Evolutionary conservation across 2,797 vertebrate genomes (phyloP), one percentile per base, ranked within the genome.

Genomic region (Mycteria americana): DNA sequence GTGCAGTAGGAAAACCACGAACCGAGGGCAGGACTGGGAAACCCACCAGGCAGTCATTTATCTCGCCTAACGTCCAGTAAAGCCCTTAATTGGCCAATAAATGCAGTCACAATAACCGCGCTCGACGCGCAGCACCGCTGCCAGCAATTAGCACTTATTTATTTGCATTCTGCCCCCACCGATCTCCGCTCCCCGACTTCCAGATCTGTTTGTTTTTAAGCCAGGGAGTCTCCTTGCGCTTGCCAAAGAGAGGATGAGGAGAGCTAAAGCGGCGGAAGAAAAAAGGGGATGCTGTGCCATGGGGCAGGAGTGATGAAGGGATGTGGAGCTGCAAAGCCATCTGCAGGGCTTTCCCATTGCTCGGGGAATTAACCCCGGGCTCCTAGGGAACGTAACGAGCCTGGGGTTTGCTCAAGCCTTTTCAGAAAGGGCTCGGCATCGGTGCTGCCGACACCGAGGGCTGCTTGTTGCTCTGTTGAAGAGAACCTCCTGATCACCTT

Each of bases 51-150:
- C 94, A 37, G 13, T 67, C 74, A 51, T 89, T 96, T 86, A 92
- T 96, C 97, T 95, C 90, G 3, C 56, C 92, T 78, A 11, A 45
- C 41, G 35, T 95, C 97, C 95, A 31, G 91, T 85, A 97, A 97
- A 97, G 86, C 91, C 92, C 53, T 97, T 98, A 98, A 98, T 97
- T 97, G 97, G 97, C 97, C 98, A 97, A 97, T 98, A 98, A 98
- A 98, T 96, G 95, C 27, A 9, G 94, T 43, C 94, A 21, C 95
- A 37, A 70, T 41, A 50, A 91, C 96, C 7, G 21, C 22, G 9
- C 87, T 95, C 67, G 51, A 85, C 56, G 68, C 46, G 43, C 88
- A 46, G 28, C 62, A 11, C 85, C 85, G 6, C 85, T 65, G 95
- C 76, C 73, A 74, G 97, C 97, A 98, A 98, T 98, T 98, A 98